Conservation (phyloP, 1,140 invertebrate genomes). For the Medauroidea extradentata region DNA sequence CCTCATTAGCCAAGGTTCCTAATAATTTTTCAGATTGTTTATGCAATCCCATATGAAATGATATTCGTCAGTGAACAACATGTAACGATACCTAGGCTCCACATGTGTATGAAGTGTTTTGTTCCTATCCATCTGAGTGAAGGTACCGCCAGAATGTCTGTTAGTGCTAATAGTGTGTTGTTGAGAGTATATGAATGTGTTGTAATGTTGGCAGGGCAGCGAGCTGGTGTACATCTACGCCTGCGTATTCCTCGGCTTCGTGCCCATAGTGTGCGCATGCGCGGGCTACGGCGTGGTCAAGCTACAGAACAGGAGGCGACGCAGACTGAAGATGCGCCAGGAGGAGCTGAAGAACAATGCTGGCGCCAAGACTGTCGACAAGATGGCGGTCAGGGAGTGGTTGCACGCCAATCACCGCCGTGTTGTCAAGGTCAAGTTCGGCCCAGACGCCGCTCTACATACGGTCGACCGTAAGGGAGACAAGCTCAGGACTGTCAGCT, state of each 20-base stretch:
- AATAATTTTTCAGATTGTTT: too few species aligned
- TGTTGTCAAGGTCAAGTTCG: conserved; percentile 84
- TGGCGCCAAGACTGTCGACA: conserved; percentile 67
- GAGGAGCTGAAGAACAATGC: conserved; percentile 58
- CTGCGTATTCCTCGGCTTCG: conserved; percentile 82
- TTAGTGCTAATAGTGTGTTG: too few species aligned
- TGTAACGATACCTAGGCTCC: too few species aligned
- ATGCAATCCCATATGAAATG: too few species aligned
- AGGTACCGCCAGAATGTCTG: too few species aligned
- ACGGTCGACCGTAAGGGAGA: conserved; percentile 86
- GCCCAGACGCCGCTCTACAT: conserved; percentile 75
- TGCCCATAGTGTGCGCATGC: conserved; percentile 88
- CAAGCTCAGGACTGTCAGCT: conserved; percentile 74
- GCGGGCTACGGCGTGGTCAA: conserved; percentile 91
- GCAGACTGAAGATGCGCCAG: conserved; percentile 74
- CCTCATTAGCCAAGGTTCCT: too few species aligned
- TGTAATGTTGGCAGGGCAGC: conserved; percentile 88
- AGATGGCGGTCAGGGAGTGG: conserved; percentile 94
- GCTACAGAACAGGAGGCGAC: conserved; percentile 77
- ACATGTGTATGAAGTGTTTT: too few species aligned
- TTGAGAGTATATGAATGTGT: too few species aligned
- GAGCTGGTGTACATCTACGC: conserved; percentile 96
- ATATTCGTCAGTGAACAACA: too few species aligned
- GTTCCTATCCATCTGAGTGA: too few species aligned
- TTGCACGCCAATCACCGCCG: conserved; percentile 89